Percentiles rank a stretch among this genome's conserved stretches.
phyloP scores from a whole-genome alignment of 2,113 vertebrate species.

The Hydrochoerus hydrochaeris region DNA sequence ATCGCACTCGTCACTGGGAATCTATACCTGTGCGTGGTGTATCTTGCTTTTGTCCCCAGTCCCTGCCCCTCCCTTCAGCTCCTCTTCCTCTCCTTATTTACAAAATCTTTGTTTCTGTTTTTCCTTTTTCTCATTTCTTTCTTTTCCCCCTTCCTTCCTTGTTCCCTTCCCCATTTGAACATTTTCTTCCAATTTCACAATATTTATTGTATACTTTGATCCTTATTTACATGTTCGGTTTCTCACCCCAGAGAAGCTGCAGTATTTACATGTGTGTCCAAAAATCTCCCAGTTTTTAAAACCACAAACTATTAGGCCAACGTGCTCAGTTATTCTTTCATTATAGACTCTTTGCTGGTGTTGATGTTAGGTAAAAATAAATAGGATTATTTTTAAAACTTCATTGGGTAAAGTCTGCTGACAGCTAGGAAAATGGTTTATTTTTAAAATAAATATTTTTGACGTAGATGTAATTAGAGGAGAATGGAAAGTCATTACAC shows the following conservation, averaged over 20 bases:
- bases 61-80: not conserved
- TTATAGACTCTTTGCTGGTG: not conserved
- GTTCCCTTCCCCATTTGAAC: not conserved
- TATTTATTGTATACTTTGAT: not conserved
- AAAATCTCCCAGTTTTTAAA: not conserved
- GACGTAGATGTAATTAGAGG: not conserved
- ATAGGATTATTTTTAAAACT: not conserved
- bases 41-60: not conserved
- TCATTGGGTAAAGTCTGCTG: not conserved
- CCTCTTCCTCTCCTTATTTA: not conserved
- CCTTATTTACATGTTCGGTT: not conserved
- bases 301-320: not conserved
- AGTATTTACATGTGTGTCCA: not conserved
- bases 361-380: not conserved
- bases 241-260: not conserved
- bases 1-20: not conserved
- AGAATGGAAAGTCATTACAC: not conserved
- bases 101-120: not conserved
- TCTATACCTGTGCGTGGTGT: not conserved
- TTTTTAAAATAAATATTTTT: constrained; percentile 42
- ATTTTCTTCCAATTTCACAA: not conserved
- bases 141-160: not conserved
- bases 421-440: not conserved
- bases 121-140: not conserved
- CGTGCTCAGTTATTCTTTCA: not conserved